Base-by-base conservation (phyloP, 1,140 invertebrate genomes). In the Pseudomyrmex flavicornis region DNA sequence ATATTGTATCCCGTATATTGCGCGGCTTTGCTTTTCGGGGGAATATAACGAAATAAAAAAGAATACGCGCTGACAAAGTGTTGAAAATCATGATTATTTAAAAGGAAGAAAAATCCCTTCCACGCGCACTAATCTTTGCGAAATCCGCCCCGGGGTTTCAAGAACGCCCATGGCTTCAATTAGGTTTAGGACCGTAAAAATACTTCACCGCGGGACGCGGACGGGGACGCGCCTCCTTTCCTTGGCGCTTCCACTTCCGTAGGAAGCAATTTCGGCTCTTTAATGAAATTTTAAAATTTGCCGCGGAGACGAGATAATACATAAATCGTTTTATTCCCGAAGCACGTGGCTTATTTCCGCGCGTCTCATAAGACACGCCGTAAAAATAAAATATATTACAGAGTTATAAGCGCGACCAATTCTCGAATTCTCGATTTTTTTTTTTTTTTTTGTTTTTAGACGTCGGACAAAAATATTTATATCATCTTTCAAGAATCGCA, bases 211-310 rank as follows among this genome's bases (percentile, higher is more conserved):
- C 80, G 72, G 35, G 35, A 35, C 35, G 4, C 35, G 35, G 4
- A 35, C 4, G 35, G 35, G 35, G 5, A 35, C 5, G 70, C 59
- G 66, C 52, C 61, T 54, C 20, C 59, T 50, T 80, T n/a, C 65
- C 69, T 66, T 74, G 58, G 52, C 48, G 17, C 48, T 20, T 15
- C 50, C 65, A 63, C 63, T 91, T 91, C 83, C 82, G 56, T 82
- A 68, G 87, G 85, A 91, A 91, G 87, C 86, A 89, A 91, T 90
- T 90, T 90, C 82, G 90, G 82, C 72, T 56, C 66, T 88, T 88
- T 91, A 91, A 91, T 91, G 77, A 87, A 91, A 90, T 91, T 90
- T 91, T 88, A 80, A 84, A 91, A 91, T 91, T 90, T 90, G 70
- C 85, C 59, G 68, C 70, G 58, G 54, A 83, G 63, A 76, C 61